Base-by-base conservation (phyloP, 1,140 invertebrate genomes). In the Drosophila novamexicana region DNA sequence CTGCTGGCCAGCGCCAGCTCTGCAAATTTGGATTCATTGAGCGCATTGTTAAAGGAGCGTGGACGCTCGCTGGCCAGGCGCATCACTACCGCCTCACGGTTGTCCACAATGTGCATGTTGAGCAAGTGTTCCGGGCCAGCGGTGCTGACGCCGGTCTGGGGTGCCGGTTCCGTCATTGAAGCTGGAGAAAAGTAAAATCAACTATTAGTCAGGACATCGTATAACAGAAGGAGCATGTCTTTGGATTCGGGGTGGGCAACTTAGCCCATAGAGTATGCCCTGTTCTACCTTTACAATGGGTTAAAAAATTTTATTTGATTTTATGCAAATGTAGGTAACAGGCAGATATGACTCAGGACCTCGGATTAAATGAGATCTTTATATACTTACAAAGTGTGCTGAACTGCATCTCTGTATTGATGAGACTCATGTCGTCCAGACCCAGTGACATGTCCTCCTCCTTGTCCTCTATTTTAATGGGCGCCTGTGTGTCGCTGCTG, bases 1-100 rank as follows among this genome's bases (percentile, higher is more conserved):
- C 94, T 96, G 1, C 94, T 95, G 45, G 95, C 95, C 10, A 96
- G 94, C 0, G 96, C 96, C 8, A 96, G 94, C 14, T 96, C 95
- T 0, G 96, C 96, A 49, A 97, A 96, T 57, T 96, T 96, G 1
- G 95, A 95, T 80, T 96, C 96, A 12, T 86, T 86, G 9, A 86
- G 79, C 59, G 83, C 84, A 74, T 96, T 96, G 45, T 96, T 94
- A 6, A 93, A 49, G 93, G 88, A 12, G 93, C 94, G 62, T 32
- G 92, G 86, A 75, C 92, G 69, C 75, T 91, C 78, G 59, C 18
- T 22, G 52, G 49, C 34, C 67, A 54, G 18, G 0, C 40, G 39
- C 9, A 53, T 40, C 1, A 36, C n/a, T 49, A 73, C 29, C 54
- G 58, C 77, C 69, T 74, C 86, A 2, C 58, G 82, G 75, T 77